Percentiles rank a stretch among this genome's conserved stretches.
phyloP scores from a whole-genome alignment of 92 coral and sea anemone genomes.

The Phenganax marumi region DNA sequence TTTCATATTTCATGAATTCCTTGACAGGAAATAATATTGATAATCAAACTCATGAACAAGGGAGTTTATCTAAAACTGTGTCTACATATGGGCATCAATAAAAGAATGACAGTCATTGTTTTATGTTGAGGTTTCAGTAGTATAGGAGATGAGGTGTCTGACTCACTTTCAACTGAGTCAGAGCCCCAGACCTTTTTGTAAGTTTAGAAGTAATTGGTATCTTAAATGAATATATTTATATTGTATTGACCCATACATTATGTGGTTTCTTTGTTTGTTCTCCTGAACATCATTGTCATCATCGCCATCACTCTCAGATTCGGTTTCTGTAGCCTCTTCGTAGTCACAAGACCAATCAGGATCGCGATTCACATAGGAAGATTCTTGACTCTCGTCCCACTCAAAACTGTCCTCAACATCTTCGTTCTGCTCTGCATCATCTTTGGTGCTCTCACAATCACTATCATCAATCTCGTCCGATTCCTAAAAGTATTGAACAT shows the following conservation, averaged over 20 bases:
- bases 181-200: no score
- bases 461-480: neutral
- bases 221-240: no score
- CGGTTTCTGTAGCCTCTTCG: neutral
- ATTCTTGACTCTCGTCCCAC: neutral
- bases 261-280: neutral
- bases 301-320: neutral
- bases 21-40: neutral
- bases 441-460: neutral
- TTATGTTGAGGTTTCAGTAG: no score
- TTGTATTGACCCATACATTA: neutral
- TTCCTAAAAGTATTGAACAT: no score
- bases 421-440: neutral
- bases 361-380: neutral
- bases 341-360: neutral
- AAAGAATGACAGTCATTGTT: no score
- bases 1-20: neutral
- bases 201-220: no score
- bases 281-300: neutral
- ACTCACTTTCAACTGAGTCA: no score
- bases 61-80: no score
- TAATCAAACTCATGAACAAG: no score
- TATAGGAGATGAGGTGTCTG: no score
- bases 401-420: no score
- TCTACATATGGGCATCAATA: no score